Percentiles rank a stretch among this genome's conserved stretches.
phyloP scores from a whole-genome alignment of 92 coral and sea anemone genomes.

The Porites evermanni region DNA sequence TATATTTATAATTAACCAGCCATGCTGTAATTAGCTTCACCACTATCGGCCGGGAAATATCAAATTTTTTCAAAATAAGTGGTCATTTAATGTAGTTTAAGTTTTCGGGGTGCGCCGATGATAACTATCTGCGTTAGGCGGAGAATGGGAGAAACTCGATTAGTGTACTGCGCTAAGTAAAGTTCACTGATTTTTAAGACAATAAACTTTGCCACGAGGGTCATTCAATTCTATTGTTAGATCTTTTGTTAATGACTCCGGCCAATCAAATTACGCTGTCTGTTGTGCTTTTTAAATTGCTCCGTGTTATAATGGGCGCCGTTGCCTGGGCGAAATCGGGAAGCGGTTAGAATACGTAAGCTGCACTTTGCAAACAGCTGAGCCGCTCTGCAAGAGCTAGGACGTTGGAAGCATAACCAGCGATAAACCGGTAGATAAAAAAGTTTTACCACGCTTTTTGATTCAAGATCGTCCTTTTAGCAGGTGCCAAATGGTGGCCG shows the following conservation, averaged over 20 bases:
- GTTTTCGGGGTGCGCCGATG: neutral
- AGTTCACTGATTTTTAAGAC: slow-evolving; percentile 59
- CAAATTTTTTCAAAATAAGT: slow-evolving; percentile 22
- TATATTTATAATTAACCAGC: slow-evolving; percentile 78
- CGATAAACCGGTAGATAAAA: slow-evolving; percentile 37
- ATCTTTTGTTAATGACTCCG: slow-evolving; percentile 73
- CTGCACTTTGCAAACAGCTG: slow-evolving; percentile 51
- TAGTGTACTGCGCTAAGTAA: slow-evolving; percentile 23
- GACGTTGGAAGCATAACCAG: slow-evolving; percentile 49
- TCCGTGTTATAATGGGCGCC: slow-evolving; percentile 37
- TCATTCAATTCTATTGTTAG: slow-evolving; percentile 70
- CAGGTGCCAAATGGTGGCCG: slow-evolving; percentile 69
- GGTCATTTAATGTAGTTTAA: slow-evolving; percentile 8
- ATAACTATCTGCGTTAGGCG: neutral
- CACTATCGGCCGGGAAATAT: slow-evolving; percentile 62
- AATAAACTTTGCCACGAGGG: slow-evolving; percentile 90
- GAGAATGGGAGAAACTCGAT: slow-evolving; percentile 10
- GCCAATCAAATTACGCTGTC: slow-evolving; percentile 75
- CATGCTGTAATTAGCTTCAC: slow-evolving; percentile 86
- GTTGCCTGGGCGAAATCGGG: slow-evolving; percentile 54
- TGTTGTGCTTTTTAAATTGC: slow-evolving; percentile 36
- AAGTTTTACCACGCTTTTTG: slow-evolving; percentile 50
- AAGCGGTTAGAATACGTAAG: slow-evolving; percentile 44
- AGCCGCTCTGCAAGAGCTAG: slow-evolving; percentile 48
- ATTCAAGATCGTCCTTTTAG: slow-evolving; percentile 43